Percentiles rank a stretch among this genome's conserved stretches.
Conservation (phyloP, 2,888 invertebrate species). For the Tipula helvola region DNA sequence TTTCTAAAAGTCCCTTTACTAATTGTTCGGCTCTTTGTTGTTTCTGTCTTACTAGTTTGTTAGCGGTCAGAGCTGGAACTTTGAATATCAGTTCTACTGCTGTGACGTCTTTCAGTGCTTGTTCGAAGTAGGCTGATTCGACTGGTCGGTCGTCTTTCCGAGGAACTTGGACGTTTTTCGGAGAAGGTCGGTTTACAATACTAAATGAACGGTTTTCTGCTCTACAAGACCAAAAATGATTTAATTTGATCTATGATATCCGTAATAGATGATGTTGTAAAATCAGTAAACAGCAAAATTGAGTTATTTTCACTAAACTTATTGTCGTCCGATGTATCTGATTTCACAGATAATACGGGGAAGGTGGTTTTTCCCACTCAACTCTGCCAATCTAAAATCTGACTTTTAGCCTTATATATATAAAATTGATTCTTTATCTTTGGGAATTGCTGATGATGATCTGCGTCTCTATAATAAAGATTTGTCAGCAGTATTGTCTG, state of each 20-base stretch:
- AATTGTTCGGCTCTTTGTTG: not conserved
- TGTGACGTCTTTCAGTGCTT: not conserved
- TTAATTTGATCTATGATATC: conserved; percentile 11
- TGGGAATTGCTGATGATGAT: not conserved
- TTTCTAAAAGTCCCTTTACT: not conserved
- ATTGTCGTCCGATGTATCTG: conserved; percentile 15
- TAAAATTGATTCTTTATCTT: conserved; percentile 12
- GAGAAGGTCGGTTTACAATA: not conserved
- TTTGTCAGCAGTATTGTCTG: not conserved
- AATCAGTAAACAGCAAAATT: conserved; percentile 9
- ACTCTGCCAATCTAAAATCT: conserved; percentile 4
- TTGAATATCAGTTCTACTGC: not conserved
- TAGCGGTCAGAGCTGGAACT: not conserved
- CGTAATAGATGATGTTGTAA: conserved; percentile 13
- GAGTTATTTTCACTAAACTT: not conserved
- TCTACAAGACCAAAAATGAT: not conserved
- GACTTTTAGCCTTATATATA: conserved; percentile 11
- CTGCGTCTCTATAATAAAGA: not conserved
- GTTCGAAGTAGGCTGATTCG: not conserved
- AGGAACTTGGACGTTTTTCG: not conserved
- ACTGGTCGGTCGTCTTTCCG: not conserved
- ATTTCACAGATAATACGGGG: conserved; percentile 13
- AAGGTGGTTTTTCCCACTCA: not conserved
- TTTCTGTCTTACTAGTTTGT: not conserved
- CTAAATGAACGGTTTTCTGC: not conserved